phyloP scores from a whole-genome alignment of 1,140 invertebrate genomes.

The Drosophila biarmipes region DNA sequence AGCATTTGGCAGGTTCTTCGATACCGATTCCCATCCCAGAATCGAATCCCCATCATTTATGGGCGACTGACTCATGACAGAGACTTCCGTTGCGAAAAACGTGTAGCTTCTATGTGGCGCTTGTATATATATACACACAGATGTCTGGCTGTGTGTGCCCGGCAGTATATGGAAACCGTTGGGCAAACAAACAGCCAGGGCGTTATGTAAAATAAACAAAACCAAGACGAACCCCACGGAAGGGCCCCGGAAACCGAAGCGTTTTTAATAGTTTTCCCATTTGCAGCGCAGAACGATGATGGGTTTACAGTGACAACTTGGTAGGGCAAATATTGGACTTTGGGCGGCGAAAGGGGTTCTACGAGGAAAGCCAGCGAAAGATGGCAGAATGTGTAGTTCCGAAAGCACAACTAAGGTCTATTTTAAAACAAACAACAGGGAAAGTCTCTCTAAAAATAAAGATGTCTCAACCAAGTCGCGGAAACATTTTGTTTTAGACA shows the following conservation, averaged over 20 bases:
- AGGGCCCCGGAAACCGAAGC: slow-evolving; percentile 58
- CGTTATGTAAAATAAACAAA: slow-evolving; percentile 69
- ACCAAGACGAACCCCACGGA: slow-evolving; percentile 38
- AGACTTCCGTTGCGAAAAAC: slow-evolving; percentile 76
- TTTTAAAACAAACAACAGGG: slow-evolving; percentile 8
- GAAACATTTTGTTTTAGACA: slow-evolving; percentile 1
- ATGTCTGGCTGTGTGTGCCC: slow-evolving; percentile 18
- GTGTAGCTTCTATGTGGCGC: slow-evolving; percentile 33
- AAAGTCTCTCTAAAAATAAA: slow-evolving; percentile 13
- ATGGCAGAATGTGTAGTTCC: neutral
- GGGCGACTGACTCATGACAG: slow-evolving; percentile 68
- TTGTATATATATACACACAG: neutral
- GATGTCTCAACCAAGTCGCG: neutral
- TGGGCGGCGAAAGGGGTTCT: neutral
- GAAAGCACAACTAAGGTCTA: slow-evolving; percentile 10
- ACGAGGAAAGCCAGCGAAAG: neutral
- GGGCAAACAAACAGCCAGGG: slow-evolving; percentile 60
- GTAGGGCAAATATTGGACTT: slow-evolving; percentile 3
- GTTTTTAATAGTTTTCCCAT: slow-evolving; percentile 63
- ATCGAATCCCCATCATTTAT: slow-evolving; percentile 50
- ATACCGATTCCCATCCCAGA: slow-evolving; percentile 29
- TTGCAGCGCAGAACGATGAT: slow-evolving; percentile 48
- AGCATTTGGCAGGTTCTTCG: slow-evolving; percentile 11
- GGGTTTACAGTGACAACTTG: slow-evolving; percentile 36
- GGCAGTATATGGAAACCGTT: slow-evolving; percentile 60